These are phyloP conservation scores for Staurois parvus DNA, from an alignment of 2,797 vertebrate genomes.

Conservation along the genomic window DNA sequence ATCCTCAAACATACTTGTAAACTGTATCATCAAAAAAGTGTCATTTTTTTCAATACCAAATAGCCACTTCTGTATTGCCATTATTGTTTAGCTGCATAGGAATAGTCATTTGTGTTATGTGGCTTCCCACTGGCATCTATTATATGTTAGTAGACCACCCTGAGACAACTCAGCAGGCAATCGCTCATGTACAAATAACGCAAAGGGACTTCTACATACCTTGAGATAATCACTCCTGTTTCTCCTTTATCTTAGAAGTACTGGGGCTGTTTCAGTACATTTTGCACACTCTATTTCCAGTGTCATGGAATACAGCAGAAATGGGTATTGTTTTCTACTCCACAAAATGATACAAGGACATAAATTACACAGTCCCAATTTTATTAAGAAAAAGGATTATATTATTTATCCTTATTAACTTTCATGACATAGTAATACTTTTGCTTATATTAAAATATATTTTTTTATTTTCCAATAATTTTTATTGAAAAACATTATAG, in stretches of 20 bases:
- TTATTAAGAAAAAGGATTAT: too few relatives aligned
- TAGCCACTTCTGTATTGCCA: neutral
- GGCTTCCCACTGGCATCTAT: conserved; percentile 19
- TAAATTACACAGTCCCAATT: neutral
- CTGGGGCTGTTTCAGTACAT: neutral
- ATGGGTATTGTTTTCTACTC: too few relatives aligned
- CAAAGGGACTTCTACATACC: neutral
- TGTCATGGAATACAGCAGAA: neutral
- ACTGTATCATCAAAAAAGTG: neutral
- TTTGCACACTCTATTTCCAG: neutral
- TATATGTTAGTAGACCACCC: conserved; percentile 18
- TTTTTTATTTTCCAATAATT: too few relatives aligned
- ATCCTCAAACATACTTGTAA: neutral
- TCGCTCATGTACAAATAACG: neutral
- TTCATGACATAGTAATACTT: too few relatives aligned
- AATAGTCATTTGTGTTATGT: conserved; percentile 30
- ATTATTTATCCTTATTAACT: too few relatives aligned
- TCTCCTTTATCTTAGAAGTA: neutral
- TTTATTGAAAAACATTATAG: too few relatives aligned
- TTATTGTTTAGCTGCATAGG: neutral
- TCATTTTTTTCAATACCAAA: neutral
- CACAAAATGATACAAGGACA: neutral
- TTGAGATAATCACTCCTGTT: neutral
- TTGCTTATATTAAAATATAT: too few relatives aligned
- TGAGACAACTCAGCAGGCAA: neutral